Evolutionary conservation across 1,140 invertebrate species (phyloP).

Genomic region (Ips typographus): DNA sequence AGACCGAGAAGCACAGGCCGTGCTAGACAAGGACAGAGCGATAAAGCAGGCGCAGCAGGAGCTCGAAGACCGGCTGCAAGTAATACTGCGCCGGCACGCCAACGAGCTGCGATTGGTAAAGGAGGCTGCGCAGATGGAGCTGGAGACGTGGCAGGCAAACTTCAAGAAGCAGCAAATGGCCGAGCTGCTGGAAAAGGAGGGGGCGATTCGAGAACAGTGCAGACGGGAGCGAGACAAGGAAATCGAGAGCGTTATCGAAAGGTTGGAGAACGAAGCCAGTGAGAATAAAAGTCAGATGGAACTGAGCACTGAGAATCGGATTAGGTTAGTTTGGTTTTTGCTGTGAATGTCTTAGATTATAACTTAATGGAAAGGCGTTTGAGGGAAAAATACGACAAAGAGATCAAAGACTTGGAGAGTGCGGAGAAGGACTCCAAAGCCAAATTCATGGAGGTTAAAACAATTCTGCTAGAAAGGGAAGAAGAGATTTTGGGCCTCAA

Average conservation of each 20-base stretch:
- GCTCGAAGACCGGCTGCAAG: conserved; percentile 54
- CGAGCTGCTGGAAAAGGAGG: conserved; percentile 60
- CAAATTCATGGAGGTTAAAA: conserved; percentile 61
- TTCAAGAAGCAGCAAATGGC: conserved; percentile 60
- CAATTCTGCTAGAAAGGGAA: conserved; percentile 59
- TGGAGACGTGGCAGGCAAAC: conserved; percentile 57
- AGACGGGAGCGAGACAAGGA: conserved; percentile 65
- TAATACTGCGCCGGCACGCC: conserved; percentile 51
- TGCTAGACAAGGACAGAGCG: conserved; percentile 51
- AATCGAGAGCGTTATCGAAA: conserved; percentile 65
- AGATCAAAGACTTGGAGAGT: conserved; percentile 64
- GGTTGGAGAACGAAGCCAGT: conserved; percentile 62
- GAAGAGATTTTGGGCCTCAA: conserved; percentile 58
- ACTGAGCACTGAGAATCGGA: conserved; percentile 60
- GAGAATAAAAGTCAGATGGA: conserved; percentile 56
- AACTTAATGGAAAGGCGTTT: conserved; percentile 57
- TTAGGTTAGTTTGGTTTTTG: conserved; percentile 51
- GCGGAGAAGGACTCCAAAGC: conserved; percentile 59
- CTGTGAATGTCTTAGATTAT: not conserved
- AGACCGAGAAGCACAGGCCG: conserved; percentile 50
- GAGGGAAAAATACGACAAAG: conserved; percentile 72
- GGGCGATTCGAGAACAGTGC: conserved; percentile 60
- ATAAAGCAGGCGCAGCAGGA: conserved; percentile 54
- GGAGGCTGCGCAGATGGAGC: conserved; percentile 59
- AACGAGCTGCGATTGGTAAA: conserved; percentile 58